Percentiles rank a stretch among this genome's conserved stretches.
These are phyloP conservation scores for Serinus canaria DNA, from an alignment of 2,113 vertebrate species.

Conservation along the genomic window DNA sequence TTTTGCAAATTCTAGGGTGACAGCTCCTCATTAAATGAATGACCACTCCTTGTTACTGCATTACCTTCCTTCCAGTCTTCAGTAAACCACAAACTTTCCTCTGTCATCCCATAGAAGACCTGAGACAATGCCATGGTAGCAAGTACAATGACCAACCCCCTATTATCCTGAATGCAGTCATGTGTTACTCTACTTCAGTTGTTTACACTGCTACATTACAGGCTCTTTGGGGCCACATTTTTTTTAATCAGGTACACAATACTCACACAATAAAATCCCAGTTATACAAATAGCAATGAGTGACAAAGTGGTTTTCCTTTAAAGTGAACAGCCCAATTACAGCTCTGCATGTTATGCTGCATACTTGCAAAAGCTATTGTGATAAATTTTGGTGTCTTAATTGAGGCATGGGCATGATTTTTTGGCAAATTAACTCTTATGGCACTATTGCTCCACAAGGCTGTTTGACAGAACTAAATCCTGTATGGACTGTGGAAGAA, in stretches of 20 bases:
- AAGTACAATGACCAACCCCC: not conserved
- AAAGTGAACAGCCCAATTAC: not conserved
- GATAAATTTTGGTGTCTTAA: not conserved
- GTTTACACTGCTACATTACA: not conserved
- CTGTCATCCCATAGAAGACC: not conserved
- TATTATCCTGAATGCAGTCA: not conserved
- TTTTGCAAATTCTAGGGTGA: not conserved
- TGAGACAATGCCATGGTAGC: accelerated
- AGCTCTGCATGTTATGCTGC: not conserved
- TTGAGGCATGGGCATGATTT: not conserved
- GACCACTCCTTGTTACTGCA: not conserved
- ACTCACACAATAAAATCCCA: not conserved
- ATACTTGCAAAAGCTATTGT: not conserved
- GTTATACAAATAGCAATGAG: not conserved
- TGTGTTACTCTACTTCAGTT: not conserved
- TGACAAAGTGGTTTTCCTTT: not conserved
- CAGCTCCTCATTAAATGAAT: not conserved
- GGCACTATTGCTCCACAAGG: not conserved
- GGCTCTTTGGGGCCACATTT: not conserved
- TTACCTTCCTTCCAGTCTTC: not conserved
- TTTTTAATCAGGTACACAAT: not conserved
- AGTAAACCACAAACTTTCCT: not conserved
- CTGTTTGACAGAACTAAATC: not conserved
- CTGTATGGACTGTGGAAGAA: not conserved
- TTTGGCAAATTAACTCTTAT: not conserved